Percentiles rank a stretch among this genome's conserved stretches.
Evolutionary conservation across 2,113 vertebrate genomes (phyloP).

Genomic region (Oreochromis tanganicae): DNA sequence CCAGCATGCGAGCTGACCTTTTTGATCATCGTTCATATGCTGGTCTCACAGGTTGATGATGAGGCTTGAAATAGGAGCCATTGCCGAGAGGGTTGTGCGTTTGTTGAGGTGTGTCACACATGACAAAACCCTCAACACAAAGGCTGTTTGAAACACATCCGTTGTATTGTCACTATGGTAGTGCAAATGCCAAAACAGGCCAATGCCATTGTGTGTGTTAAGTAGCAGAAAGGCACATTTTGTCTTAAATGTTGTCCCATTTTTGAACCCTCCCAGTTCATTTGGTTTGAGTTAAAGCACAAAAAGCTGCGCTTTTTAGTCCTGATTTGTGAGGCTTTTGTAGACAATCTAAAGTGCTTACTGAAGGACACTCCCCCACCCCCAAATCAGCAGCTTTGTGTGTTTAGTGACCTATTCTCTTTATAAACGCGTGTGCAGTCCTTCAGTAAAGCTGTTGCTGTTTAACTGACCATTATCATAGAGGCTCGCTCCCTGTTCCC

Average conservation of each 20-base stretch:
- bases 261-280: neutral
- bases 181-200: constrained; percentile 63
- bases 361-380: constrained; percentile 42
- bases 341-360: constrained; percentile 42
- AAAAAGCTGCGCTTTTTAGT: constrained; percentile 1
- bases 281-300: constrained; percentile 35
- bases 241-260: constrained; percentile 7
- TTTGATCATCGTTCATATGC: neutral
- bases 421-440: constrained; percentile 10
- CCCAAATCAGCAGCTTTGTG: constrained; percentile 50
- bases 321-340: constrained; percentile 23
- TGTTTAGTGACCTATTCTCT: constrained; percentile 11
- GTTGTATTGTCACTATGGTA: constrained; percentile 42
- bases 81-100: constrained; percentile 25
- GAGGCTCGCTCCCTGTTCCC: constrained; percentile 21
- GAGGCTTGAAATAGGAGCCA: constrained; percentile 34
- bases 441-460: constrained; percentile 41
- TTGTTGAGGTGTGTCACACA: constrained; percentile 18
- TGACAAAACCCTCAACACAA: constrained; percentile 11
- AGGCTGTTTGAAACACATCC: constrained; percentile 22
- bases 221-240: constrained; percentile 67
- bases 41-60: constrained; percentile 11
- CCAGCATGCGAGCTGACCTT: constrained; percentile 7
- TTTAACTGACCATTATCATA: constrained; percentile 44
- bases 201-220: constrained; percentile 30